Conservation (phyloP, 1,140 invertebrate genomes). For the Lycorma delicatula region DNA sequence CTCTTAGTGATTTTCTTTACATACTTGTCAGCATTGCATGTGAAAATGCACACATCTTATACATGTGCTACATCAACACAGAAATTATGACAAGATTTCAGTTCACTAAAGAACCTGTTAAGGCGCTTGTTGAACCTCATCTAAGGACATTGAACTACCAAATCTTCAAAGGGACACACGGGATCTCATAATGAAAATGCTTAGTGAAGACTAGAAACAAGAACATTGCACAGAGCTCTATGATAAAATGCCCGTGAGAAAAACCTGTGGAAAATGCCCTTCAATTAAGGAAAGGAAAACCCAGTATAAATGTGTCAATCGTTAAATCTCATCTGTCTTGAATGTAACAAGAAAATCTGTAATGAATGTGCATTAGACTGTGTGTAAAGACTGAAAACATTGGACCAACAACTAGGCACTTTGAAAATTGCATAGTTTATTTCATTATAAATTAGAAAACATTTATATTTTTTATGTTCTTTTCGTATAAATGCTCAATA, state of each 20-base stretch:
- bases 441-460: no score
- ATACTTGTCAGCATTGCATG: slow-evolving; percentile 24
- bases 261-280: slow-evolving; percentile 8
- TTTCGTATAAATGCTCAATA: no score
- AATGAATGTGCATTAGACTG: no score
- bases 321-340: neutral
- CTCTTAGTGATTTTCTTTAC: slow-evolving; percentile 30
- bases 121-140: slow-evolving; percentile 16
- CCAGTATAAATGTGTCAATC: slow-evolving; percentile 3
- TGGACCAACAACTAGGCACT: no score
- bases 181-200: no score
- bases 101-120: slow-evolving; percentile 25
- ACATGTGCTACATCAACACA: neutral
- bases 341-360: no score
- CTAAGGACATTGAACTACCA: slow-evolving; percentile 22
- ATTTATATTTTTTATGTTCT: no score
- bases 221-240: no score
- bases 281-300: slow-evolving; percentile 8
- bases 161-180: slow-evolving; percentile 2
- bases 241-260: slow-evolving; percentile 1
- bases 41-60: slow-evolving; percentile 16
- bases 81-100: slow-evolving; percentile 12
- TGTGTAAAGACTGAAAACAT: no score
- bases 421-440: no score
- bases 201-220: no score